phyloP scores from a whole-genome alignment of 2,888 invertebrate species.

The Agrochola lota region DNA sequence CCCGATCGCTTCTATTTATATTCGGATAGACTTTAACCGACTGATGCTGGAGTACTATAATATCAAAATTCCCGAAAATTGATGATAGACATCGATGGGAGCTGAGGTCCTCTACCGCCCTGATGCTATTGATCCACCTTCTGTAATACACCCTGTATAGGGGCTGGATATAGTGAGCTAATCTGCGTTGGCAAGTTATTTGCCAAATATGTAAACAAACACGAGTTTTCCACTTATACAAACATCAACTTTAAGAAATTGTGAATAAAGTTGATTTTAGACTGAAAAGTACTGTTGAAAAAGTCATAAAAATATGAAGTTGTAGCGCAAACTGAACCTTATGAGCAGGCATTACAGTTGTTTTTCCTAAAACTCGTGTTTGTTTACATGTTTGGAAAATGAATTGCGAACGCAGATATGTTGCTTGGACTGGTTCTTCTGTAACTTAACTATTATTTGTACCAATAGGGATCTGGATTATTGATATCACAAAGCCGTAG shows the following conservation, averaged over 20 bases:
- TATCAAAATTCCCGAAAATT: neutral
- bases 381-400: no score
- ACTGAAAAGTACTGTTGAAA: no score
- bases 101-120: neutral
- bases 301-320: no score
- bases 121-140: neutral
- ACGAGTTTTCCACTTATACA: no score
- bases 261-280: no score
- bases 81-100: neutral
- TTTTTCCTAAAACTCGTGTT: no score
- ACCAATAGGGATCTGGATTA: constrained; percentile 32
- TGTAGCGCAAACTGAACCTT: no score
- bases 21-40: neutral
- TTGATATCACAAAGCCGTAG: constrained; percentile 53
- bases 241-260: no score
- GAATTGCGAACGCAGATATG: no score
- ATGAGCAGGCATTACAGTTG: no score
- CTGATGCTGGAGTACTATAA: neutral
- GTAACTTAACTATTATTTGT: neutral
- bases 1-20: neutral
- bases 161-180: neutral
- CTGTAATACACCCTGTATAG: neutral
- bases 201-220: no score
- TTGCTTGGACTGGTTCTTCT: constrained; percentile 17
- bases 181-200: no score